Evolutionary conservation across 2,797 vertebrate genomes (phyloP).

Genomic region (Pipistrellus kuhlii): DNA sequence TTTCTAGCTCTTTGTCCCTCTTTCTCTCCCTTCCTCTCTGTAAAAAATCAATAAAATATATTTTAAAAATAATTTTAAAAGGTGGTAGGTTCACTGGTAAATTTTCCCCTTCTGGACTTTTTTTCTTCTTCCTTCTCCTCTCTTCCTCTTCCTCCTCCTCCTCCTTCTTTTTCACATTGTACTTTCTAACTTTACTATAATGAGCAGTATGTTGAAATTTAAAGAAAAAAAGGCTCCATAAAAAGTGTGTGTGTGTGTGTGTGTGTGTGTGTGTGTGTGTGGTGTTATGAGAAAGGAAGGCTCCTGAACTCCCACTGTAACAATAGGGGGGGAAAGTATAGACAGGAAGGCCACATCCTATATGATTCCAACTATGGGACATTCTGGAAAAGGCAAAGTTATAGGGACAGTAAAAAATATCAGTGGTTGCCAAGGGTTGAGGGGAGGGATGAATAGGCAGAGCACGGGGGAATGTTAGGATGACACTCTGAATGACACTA

Average conservation of each 20-base stretch:
- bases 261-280: too few species aligned
- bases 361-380: neutral
- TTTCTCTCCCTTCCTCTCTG: too few species aligned
- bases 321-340: neutral
- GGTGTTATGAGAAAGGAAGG: neutral
- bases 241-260: neutral
- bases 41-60: too few species aligned
- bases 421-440: neutral
- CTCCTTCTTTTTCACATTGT: neutral
- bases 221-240: neutral
- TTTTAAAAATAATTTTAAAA: neutral
- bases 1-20: too few species aligned
- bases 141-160: neutral
- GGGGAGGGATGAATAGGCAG: neutral
- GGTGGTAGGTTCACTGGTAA: neutral
- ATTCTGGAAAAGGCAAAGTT: neutral
- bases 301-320: neutral
- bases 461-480: neutral
- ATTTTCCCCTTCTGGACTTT: neutral
- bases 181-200: slow-evolving; percentile 23
- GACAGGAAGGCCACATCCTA: neutral
- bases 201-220: neutral
- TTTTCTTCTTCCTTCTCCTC: neutral
- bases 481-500: neutral
- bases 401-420: neutral